A percentile compares a stretch with the other conserved stretches of the same genome.
Evolutionary conservation across 2,888 invertebrate species (phyloP).

Genomic region (Lasioglossum pauxillum): DNA sequence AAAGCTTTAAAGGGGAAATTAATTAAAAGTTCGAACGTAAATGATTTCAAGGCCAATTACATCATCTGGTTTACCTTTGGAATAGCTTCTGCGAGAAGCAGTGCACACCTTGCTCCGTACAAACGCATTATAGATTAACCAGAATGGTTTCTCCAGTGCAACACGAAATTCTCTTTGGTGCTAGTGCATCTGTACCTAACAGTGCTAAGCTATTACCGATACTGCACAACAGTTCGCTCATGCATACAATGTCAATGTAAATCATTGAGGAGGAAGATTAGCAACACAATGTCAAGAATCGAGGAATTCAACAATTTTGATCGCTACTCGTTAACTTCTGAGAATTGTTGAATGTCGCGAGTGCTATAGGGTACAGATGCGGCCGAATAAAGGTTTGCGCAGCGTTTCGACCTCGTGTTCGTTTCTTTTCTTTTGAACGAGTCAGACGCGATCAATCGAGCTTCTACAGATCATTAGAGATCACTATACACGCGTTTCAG

Average conservation of each 20-base stretch:
- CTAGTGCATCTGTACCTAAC: conserved; percentile 42
- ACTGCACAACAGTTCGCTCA: background rate
- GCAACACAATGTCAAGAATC: background rate
- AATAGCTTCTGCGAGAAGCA: background rate
- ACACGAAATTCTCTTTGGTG: conserved; percentile 23
- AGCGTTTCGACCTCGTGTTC: conserved; percentile 26
- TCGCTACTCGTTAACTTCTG: background rate
- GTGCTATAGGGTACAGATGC: conserved; percentile 46
- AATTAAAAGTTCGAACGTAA: background rate
- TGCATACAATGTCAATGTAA: background rate
- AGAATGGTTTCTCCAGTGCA: conserved; percentile 16
- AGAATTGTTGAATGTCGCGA: background rate
- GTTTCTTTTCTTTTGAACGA: conserved; percentile 5
- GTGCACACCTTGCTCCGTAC: conserved; percentile 27
- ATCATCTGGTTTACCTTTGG: background rate
- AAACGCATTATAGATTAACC: conserved; percentile 6
- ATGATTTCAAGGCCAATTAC: background rate
- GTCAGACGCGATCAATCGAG: background rate
- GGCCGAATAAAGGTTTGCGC: conserved; percentile 48
- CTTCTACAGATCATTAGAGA: conserved; percentile 1
- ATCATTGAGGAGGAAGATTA: background rate
- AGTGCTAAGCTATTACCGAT: background rate
- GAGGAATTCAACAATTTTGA: background rate
- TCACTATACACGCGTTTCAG: conserved; percentile 5
- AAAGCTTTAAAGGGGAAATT: background rate